Conservation (phyloP, 2,797 vertebrate genomes). For the Esox masquinongy region DNA sequence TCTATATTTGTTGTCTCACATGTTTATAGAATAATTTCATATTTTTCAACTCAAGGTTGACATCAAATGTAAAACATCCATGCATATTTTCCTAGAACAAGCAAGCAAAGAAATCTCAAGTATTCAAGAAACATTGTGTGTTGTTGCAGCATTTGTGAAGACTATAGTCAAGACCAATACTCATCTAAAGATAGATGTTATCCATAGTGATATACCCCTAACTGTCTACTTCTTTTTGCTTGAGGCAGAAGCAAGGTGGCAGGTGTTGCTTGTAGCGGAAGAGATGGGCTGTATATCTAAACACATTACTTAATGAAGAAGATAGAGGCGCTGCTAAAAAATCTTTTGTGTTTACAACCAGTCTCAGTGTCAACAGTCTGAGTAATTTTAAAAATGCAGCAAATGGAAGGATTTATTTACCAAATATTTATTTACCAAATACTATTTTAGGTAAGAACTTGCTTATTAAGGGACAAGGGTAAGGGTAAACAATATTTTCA, state of each 20-base stretch:
- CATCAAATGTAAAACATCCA: neutral
- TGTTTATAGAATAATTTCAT: neutral
- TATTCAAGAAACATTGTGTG: neutral
- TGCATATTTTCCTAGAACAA: neutral
- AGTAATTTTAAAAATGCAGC: neutral
- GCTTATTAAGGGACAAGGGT: neutral
- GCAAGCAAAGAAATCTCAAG: neutral
- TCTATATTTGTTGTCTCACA: neutral
- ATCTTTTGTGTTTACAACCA: conserved; percentile 34
- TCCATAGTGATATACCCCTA: conserved; percentile 38
- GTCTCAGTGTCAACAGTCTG: conserved; percentile 13
- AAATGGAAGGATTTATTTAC: neutral
- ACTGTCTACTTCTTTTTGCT: conserved; percentile 54
- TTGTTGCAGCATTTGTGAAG: neutral
- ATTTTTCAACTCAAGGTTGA: neutral
- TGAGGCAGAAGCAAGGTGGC: conserved; percentile 48
- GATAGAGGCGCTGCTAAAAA: conserved; percentile 32
- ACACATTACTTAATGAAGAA: conserved; percentile 55
- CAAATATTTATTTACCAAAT: neutral
- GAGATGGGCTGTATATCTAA: conserved; percentile 41
- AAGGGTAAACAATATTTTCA: neutral
- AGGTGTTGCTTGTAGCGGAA: conserved; percentile 60
- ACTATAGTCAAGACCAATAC: conserved; percentile 10
- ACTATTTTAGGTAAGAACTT: neutral
- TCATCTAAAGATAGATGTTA: conserved; percentile 38